Conservation (phyloP, 2,888 invertebrate genomes). For the Anthrax anthrax region DNA sequence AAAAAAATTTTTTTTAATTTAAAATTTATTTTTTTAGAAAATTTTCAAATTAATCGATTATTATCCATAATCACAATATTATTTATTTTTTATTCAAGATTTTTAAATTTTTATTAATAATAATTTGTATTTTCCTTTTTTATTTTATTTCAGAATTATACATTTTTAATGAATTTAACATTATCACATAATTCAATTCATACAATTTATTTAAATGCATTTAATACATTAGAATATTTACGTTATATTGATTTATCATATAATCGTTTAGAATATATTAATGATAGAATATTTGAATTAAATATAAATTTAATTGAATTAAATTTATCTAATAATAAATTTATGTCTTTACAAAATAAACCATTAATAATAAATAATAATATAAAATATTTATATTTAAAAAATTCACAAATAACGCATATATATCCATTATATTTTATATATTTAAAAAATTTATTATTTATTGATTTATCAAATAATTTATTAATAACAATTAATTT, state of each 20-base stretch:
- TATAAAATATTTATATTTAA: slow-evolving; percentile 42
- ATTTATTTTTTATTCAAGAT: too few species aligned
- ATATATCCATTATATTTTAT: slow-evolving; percentile 39
- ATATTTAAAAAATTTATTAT: slow-evolving; percentile 40
- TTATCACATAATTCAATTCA: slow-evolving; percentile 44
- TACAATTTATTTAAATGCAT: slow-evolving; percentile 47
- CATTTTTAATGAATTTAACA: slow-evolving; percentile 22
- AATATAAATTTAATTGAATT: slow-evolving; percentile 39
- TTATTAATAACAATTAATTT: slow-evolving; percentile 40
- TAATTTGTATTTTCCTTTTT: not conserved
- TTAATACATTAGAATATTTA: slow-evolving; percentile 38
- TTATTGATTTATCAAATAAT: slow-evolving; percentile 47
- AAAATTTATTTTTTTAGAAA: too few species aligned
- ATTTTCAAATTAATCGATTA: too few species aligned
- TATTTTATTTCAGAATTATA: slow-evolving; percentile 18
- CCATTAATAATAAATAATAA: slow-evolving; percentile 42
- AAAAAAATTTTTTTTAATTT: too few species aligned
- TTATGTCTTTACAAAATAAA: slow-evolving; percentile 40
- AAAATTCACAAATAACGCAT: slow-evolving; percentile 42
- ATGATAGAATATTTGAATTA: slow-evolving; percentile 39
- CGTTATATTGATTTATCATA: slow-evolving; percentile 43
- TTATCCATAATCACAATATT: too few species aligned
- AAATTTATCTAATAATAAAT: slow-evolving; percentile 47
- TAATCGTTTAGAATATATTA: slow-evolving; percentile 44
- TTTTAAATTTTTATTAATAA: too few species aligned